Percentiles rank a stretch among this genome's conserved stretches.
phyloP scores from a whole-genome alignment of 2,113 vertebrate genomes.

The Zosterops pallidus region DNA sequence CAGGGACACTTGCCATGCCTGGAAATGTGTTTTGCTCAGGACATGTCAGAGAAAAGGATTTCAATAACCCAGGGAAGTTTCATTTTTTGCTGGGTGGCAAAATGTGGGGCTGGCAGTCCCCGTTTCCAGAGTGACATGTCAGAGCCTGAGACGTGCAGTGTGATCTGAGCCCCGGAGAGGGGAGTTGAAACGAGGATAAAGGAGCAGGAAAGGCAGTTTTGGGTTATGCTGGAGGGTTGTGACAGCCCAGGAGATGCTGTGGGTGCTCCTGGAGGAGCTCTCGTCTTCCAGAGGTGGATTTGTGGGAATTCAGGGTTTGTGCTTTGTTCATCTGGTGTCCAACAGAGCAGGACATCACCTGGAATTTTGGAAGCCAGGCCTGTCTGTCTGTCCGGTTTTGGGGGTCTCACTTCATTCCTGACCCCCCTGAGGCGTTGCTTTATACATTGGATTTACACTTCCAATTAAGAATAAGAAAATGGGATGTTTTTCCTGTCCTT shows the following conservation, averaged over 20 bases:
- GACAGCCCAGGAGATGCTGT: neutral
- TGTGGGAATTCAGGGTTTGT: neutral
- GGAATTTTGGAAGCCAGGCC: neutral
- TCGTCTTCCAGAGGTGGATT: neutral
- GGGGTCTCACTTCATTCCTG: neutral
- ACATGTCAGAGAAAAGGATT: fast-evolving
- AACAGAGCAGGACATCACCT: fast-evolving
- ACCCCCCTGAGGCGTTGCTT: too few species aligned
- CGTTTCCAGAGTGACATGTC: neutral
- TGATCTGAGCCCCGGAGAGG: neutral
- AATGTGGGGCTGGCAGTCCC: neutral
- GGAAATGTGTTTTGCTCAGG: neutral
- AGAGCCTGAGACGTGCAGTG: neutral
- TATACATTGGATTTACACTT: fast-evolving
- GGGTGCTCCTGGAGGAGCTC: neutral
- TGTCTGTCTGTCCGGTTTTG: neutral
- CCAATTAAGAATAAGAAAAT: neutral
- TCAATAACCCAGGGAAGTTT: neutral
- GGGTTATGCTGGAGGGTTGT: neutral
- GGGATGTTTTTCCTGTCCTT: neutral
- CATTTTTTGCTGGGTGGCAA: neutral
- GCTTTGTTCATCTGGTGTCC: neutral
- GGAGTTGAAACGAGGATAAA: neutral
- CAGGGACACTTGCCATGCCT: fast-evolving
- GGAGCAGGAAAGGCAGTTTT: neutral